These are phyloP conservation scores for Phorcus lineatus DNA, from an alignment of 2,888 invertebrate genomes.

Conservation along the genomic window DNA sequence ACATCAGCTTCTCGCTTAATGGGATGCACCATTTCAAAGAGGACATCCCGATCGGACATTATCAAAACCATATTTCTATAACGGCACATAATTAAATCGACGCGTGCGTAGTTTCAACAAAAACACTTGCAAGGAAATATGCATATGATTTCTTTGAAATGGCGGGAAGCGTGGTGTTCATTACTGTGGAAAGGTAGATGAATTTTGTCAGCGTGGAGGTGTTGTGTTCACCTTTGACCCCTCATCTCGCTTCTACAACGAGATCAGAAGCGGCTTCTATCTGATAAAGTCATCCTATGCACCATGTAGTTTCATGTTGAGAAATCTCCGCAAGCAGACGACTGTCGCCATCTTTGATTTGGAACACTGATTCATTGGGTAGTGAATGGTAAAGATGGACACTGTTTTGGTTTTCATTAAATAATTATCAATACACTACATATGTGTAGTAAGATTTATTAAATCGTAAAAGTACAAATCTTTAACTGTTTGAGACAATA, in stretches of 20 bases:
- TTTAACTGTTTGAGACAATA: no score
- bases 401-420: no score
- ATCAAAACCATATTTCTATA: background rate
- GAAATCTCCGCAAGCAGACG: background rate
- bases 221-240: background rate
- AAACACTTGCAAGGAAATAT: background rate
- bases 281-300: background rate
- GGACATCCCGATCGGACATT: background rate
- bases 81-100: background rate
- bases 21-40: background rate
- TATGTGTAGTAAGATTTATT: no score
- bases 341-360: background rate
- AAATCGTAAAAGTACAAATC: no score
- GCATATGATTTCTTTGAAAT: conserved; percentile 4
- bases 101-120: background rate
- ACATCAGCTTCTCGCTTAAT: background rate
- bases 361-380: no score
- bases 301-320: conserved; percentile 7
- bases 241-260: background rate
- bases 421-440: no score
- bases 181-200: background rate
- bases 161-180: background rate
- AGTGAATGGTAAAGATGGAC: no score
- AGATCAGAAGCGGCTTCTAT: background rate
- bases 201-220: background rate